phyloP scores from a whole-genome alignment of 2,888 invertebrate genomes.

The Itoplectis maculator region DNA sequence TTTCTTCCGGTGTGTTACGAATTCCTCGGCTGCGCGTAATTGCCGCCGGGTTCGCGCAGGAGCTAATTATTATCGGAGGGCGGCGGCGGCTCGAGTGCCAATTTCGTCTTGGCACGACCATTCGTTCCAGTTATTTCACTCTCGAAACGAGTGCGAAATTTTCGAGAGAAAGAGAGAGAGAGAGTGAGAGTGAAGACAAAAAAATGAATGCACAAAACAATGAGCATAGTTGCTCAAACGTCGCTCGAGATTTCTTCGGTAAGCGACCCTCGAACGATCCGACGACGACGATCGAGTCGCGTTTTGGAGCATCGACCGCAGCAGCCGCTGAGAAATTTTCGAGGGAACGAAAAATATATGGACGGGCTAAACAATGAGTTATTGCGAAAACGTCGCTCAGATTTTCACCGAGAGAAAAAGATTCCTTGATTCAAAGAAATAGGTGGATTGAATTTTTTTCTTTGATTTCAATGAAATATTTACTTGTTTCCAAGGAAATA shows the following conservation, averaged over 20 bases:
- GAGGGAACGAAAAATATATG: no score
- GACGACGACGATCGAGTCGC: constrained; percentile 24
- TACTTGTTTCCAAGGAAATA: no score
- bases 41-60: constrained; percentile 20
- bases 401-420: no score
- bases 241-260: constrained; percentile 25
- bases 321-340: no score
- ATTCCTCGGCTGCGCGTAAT: constrained; percentile 34
- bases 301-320: no score
- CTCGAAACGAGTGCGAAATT: constrained; percentile 42
- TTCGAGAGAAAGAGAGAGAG: not conserved
- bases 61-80: constrained; percentile 25
- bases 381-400: no score
- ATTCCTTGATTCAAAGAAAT: no score
- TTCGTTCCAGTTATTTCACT: constrained; percentile 57
- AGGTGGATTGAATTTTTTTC: no score
- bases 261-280: constrained; percentile 46
- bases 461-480: no score
- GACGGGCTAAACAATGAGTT: no score
- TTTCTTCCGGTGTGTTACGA: not conserved
- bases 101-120: constrained; percentile 30
- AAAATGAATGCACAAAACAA: constrained; percentile 46
- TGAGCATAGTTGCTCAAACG: constrained; percentile 51
- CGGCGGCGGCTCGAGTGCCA: constrained; percentile 5
- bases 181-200: not conserved